Percentiles rank a stretch among this genome's conserved stretches.
Conservation (phyloP, 2,113 vertebrate species). For the Epinephelus cyanopodus region DNA sequence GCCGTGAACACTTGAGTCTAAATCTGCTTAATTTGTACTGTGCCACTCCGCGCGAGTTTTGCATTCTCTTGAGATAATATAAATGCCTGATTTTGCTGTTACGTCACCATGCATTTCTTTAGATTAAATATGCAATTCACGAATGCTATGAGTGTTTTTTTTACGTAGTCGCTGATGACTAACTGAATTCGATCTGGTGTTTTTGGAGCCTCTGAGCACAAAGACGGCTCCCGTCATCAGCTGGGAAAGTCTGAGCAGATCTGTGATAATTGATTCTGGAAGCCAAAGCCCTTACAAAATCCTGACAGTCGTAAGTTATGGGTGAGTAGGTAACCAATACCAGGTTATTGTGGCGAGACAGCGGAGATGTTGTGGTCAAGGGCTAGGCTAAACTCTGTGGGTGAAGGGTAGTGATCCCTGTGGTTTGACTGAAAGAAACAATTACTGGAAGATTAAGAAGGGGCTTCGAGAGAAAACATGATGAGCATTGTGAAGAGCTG, state of each 20-base stretch:
- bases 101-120: constrained; percentile 69
- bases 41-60: constrained; percentile 87
- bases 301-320: constrained; percentile 62
- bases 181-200: constrained; percentile 44
- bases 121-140: constrained; percentile 78
- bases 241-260: constrained; percentile 81
- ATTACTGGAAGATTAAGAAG: constrained; percentile 81
- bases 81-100: constrained; percentile 82
- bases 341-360: constrained; percentile 81
- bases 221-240: constrained; percentile 68
- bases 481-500: constrained; percentile 68
- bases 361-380: constrained; percentile 79
- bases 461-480: constrained; percentile 58
- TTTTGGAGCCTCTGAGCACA: constrained; percentile 72
- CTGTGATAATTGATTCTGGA: constrained; percentile 70
- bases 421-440: constrained; percentile 75
- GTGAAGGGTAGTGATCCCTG: constrained; percentile 73
- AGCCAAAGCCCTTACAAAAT: constrained; percentile 65
- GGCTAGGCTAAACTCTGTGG: constrained; percentile 66
- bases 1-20: constrained; percentile 88
- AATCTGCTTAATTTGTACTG: constrained; percentile 90
- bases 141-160: constrained; percentile 60
- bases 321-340: constrained; percentile 60
- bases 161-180: constrained; percentile 32
- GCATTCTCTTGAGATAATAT: constrained; percentile 78